Base-by-base conservation (phyloP, 2,113 vertebrate species). In the Mixornis gularis region DNA sequence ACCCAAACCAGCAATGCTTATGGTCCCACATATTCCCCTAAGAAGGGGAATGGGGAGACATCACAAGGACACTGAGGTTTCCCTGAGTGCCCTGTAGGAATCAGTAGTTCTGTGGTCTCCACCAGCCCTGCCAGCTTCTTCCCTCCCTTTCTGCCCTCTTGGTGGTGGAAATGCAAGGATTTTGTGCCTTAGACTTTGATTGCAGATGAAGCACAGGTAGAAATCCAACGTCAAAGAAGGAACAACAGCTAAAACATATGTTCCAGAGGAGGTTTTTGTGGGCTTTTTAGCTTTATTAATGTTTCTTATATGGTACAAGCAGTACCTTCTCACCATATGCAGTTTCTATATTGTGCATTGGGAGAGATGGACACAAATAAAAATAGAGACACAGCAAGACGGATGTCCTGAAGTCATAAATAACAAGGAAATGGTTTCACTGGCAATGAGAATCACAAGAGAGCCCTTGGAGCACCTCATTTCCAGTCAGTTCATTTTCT, bases 391-490 rank as follows among this genome's bases (percentile, higher is more conserved):
- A 77, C 59, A 41, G 63, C 36, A 71, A 96, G 85, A 62, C 49
- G 92, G 79, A 88, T 90, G 72, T 95, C 82, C 92, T 84, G 72
- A 91, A 93, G 60, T 88, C 76, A 79, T 68, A 91, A 92, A 91
- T 92, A 93, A 91, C 78, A 88, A 81, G 65, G 78, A 85, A 94
- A 15, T 63, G 56, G 87, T 93, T 65, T 92, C 60, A 79, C 49
- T 76, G 85, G 87, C 89, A 95, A 17, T 84, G 55, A 62, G 70
- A 95, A 93, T 60, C 58, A 76, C 40, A 58, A 90, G 85, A 84
- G 92, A 92, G 76, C 49, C 78, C 64, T 90, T 49, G 64, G 76
- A 92, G 71, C 34, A 48, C 85, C 88, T 94, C 60, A 64, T 80
- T 94, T 82, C 68, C 87, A 92, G 87, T 87, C 81, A 87, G 63